Base-by-base conservation (phyloP, 2,797 vertebrate species). In the Eidolon dupreanum region DNA sequence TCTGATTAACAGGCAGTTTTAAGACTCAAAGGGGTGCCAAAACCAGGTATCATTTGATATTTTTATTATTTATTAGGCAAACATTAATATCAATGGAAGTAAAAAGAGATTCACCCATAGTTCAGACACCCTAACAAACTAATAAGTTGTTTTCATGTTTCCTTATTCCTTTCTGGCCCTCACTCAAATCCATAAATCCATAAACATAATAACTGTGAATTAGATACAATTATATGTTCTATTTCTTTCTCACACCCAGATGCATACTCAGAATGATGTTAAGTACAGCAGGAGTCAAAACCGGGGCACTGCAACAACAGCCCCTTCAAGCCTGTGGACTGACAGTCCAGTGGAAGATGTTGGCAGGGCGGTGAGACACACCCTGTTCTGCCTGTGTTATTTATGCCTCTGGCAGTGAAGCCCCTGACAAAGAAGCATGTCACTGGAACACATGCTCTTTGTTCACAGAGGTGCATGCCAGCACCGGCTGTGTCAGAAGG, bases 391-490 rank as follows among this genome's bases (percentile, higher is more conserved):
- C 96, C 93, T 96, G 96, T 86, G 97, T 97, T 97, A 97, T 97
- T 98, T 97, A 94, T 95, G 97, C 96, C 95, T 97, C 95, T 90
- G 97, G 97, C 97, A 96, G 93, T 70, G 95, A 97, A 97, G 97
- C 96, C 97, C 97, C 96, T 96, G 96, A 98, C 97, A 97, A 96
- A 98, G 97, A 59, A 89, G 96, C 97, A 79, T 97, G 97, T 97
- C 97, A 97, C 96, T 98, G 96, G 95, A 96, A 98, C 97, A 98
- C 97, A 97, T 15, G 90, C 96, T 95, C 97, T 97, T 98, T 98
- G 97, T 98, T 98, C 97, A 95, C 85, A 74, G 97, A 98, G 97
- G 97, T 97, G 95, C 97, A 92, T 74, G 95, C 94, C 97, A 96
- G 96, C 94, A 66, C 95, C 31, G 95, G 96, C 97, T 97, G 97